These are phyloP conservation scores for Troides oblongomaculatus DNA, from an alignment of 2,888 invertebrate species.

Conservation along the genomic window DNA sequence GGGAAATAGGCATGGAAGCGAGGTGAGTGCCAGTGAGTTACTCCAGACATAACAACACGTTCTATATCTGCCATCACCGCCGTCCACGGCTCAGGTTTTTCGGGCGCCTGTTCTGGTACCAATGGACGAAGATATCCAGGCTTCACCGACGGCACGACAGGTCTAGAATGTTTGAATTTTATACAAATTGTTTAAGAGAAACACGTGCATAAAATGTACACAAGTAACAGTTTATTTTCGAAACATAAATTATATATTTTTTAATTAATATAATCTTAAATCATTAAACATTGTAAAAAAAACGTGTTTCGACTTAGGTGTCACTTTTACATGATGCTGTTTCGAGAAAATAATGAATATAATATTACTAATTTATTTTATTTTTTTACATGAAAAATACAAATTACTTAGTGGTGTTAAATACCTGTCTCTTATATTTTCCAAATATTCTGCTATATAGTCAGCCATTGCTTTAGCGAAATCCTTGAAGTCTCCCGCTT, in stretches of 20 bases:
- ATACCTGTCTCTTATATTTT: slow-evolving; percentile 95
- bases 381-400: neutral
- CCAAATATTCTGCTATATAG: slow-evolving; percentile 95
- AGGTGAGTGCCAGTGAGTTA: slow-evolving; percentile 98
- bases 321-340: no score
- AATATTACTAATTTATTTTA: neutral
- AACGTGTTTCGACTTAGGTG: no score
- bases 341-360: neutral
- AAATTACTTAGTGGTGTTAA: neutral
- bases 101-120: slow-evolving; percentile 92
- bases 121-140: slow-evolving; percentile 95
- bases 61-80: slow-evolving; percentile 96
- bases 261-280: no score
- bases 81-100: slow-evolving; percentile 92
- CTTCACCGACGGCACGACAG: slow-evolving; percentile 93
- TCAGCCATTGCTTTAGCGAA: slow-evolving; percentile 97
- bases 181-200: neutral
- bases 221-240: no score
- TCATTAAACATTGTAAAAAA: no score
- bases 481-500: slow-evolving; percentile 89
- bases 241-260: no score
- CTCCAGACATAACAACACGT: slow-evolving; percentile 97
- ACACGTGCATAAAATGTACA: neutral
- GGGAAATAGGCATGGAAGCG: slow-evolving; percentile 98
- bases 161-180: slow-evolving; percentile 68